Evolutionary conservation across 2,797 vertebrate species (phyloP), one percentile per base, ranked within the genome.

Genomic region (Mormyrus proboscirostris): DNA sequence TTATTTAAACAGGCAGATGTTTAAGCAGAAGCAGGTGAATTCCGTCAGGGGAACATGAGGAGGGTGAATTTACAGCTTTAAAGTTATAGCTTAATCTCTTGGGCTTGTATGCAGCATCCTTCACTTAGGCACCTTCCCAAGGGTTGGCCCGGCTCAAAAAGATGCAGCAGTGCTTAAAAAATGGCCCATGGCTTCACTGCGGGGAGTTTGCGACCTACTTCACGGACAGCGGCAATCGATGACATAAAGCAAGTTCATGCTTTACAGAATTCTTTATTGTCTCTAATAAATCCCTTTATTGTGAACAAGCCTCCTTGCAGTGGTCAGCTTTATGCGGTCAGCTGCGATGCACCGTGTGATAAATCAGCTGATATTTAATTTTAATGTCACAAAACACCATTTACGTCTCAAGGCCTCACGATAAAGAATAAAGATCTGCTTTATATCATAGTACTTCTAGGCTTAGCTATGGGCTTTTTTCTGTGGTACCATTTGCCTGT

Each of bases 181-280:
- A 86, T 86, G 12, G 88, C 41, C 16, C 62, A 47, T 10, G 55
- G 88, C n/a, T 76, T 49, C 76, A 83, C 88, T 44, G 88, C 84
- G 53, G 88, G 83, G 59, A 65, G 59, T 25, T 49, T 47, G n/a
- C 22, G n/a, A 44, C 88, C 82, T 89, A 59, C 85, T 89, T 89
- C 88, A 89, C 62, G 88, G 55, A 55, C 88, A 86, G 41, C 57
- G 55, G 59, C 79, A 65, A 76, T 84, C 50, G 57, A 29, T 65
- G 44, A 62, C 59, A 89, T 92, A 91, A 92, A 91, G 89, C 88
- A 90, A 84, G 89, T 79, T 89, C 89, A 90, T 90, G 85, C 89
- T 90, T 89, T 90, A 88, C 73, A 69, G 90, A 90, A 90, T 90
- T 89, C 53, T 90, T 92, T 90, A 90, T 90, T 88, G 90, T 91